Conservation (phyloP, 2,888 invertebrate genomes). For the Ectobius pallidus region DNA sequence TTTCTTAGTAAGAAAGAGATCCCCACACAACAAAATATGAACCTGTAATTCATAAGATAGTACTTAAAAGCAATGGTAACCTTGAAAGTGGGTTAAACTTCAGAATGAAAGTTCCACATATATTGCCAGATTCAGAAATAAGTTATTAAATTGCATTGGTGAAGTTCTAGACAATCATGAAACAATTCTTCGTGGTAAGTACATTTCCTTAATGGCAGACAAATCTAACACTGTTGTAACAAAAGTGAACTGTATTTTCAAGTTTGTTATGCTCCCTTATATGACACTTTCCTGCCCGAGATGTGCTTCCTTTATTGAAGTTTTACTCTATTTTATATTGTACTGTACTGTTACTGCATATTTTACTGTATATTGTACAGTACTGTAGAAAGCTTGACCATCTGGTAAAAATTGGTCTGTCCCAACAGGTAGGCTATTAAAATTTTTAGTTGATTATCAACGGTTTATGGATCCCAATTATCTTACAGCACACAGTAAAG, state of each 20-base stretch:
- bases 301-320: no score
- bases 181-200: background rate
- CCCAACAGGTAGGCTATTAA: no score
- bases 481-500: no score
- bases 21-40: slow-evolving; percentile 1
- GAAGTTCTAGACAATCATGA: background rate
- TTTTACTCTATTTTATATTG: no score
- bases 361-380: no score
- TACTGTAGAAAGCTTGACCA: no score
- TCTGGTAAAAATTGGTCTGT: no score
- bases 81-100: background rate
- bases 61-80: background rate
- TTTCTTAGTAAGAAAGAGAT: background rate
- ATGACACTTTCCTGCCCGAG: no score
- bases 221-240: background rate
- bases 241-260: background rate
- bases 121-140: no score
- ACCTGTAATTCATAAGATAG: background rate
- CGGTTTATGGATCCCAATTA: no score
- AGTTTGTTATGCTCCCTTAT: background rate
- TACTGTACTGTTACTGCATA: no score
- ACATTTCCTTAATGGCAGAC: background rate
- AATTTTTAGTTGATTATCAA: no score
- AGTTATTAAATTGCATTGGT: background rate
- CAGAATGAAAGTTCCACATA: background rate